Conservation (phyloP, 2,797 vertebrate species). For the Tympanoctomys barrerae region DNA sequence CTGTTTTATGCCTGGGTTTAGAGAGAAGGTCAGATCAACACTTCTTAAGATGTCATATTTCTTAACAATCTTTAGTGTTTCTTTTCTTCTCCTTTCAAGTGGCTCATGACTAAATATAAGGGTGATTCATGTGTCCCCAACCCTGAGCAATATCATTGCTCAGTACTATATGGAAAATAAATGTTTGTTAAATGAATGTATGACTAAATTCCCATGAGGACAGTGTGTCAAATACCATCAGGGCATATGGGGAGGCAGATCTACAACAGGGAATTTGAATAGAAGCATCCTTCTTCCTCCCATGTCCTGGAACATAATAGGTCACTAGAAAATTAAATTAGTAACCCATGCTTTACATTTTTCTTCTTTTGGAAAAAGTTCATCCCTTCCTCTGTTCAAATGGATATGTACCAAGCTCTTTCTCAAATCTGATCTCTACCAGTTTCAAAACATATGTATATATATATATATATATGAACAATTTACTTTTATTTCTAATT, state of each 20-base stretch:
- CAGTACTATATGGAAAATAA: background rate
- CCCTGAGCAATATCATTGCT: background rate
- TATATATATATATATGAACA: background rate
- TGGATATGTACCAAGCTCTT: background rate
- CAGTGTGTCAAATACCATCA: background rate
- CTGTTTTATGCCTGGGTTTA: slow-evolving; percentile 61
- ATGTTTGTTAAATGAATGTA: background rate
- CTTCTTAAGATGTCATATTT: slow-evolving; percentile 13
- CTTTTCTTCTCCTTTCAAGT: slow-evolving; percentile 27
- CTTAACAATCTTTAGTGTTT: background rate
- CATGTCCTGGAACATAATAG: background rate
- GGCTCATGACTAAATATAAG: background rate
- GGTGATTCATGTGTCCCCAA: background rate
- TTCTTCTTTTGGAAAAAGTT: background rate
- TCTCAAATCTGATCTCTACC: slow-evolving; percentile 3
- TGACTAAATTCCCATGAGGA: background rate
- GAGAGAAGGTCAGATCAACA: slow-evolving; percentile 13
- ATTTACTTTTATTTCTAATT: slow-evolving; percentile 58
- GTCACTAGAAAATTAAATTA: background rate
- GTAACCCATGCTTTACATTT: background rate
- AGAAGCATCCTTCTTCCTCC: background rate
- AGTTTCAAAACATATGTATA: background rate
- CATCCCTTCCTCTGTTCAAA: background rate
- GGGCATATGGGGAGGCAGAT: background rate
- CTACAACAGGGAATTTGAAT: background rate